phyloP scores from a whole-genome alignment of 1,140 invertebrate species.

The Tribolium castaneum region DNA sequence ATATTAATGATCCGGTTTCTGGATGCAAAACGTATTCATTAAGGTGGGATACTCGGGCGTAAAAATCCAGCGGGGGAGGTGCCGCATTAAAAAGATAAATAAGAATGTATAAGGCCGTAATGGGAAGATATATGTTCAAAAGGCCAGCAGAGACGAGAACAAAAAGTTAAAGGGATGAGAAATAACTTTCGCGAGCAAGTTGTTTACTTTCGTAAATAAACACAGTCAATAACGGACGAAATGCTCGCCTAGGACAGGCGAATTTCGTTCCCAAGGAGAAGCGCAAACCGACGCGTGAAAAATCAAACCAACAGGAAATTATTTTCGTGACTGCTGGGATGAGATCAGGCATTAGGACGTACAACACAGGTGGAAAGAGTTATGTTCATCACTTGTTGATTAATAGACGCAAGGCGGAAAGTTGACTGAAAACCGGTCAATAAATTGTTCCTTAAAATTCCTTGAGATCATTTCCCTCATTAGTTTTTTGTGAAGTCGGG shows the following conservation, averaged over 20 bases:
- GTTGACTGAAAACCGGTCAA: too few species aligned
- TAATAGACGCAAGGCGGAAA: too few species aligned
- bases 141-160: conserved; percentile 46
- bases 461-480: too few species aligned
- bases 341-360: too few species aligned
- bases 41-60: conserved; percentile 34
- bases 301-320: conserved; percentile 1
- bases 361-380: too few species aligned
- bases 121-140: conserved; percentile 48
- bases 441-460: too few species aligned
- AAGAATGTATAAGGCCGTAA: conserved; percentile 50
- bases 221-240: conserved; percentile 19
- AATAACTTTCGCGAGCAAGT: conserved; percentile 37
- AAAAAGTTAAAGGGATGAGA: conserved; percentile 43
- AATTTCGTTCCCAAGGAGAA: neutral
- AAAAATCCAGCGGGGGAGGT: conserved; percentile 41
- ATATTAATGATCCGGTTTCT: conserved; percentile 42
- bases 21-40: conserved; percentile 44
- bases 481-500: too few species aligned
- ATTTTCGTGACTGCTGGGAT: neutral
- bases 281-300: neutral
- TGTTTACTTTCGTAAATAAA: conserved; percentile 38
- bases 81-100: conserved; percentile 49
- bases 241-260: neutral
- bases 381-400: too few species aligned